Evolutionary conservation across 2,888 invertebrate species (phyloP), one percentile per base, ranked within the genome.

Genomic region (Seira sanloemensis): DNA sequence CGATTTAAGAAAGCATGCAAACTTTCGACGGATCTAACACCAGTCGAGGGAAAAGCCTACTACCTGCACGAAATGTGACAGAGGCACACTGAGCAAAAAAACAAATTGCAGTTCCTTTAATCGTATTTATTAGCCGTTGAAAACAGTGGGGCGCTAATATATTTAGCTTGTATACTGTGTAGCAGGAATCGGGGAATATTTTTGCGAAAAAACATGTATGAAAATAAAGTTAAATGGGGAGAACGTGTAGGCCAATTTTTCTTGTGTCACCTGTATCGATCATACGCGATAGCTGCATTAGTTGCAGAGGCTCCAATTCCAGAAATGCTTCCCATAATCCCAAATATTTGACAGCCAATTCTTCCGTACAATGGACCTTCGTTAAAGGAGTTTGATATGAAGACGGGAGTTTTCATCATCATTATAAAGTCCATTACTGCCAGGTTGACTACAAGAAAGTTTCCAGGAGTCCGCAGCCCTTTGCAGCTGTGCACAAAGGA

Each of bases 251-350:
- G 62, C 1, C 7, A 62, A 62, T 16, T 16, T 76, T 73, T 79
- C 73, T 69, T 24, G 54, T 67, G 92, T 88, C 92, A 94, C 92
- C 91, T 92, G 91, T 92, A 93, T 93, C 97, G 93, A 91, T 97
- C 97, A 90, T 95, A 97, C 16, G 96, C 96, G 84, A 97, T 97
- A 81, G 95, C 95, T 2, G 96, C 95, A 90, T 97, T 97, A 0
- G 96, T 96, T 91, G 95, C 94, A 0, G 93, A 92, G 0, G 95
- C 96, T 0, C 94, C 96, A 73, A 96, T 96, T 19, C 97, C 97
- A 16, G 95, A 94, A 86, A 96, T 92, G 0, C 96, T 93, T 0
- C 97, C 97, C 90, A 96, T 93, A 69, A 95, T 91, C 0, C 93
- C 94, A 90, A 95, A 97, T 87, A 95, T 93, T 90, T 96, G 95